These are phyloP conservation scores for Arctocebus calabarensis DNA, from an alignment of 2,797 vertebrate genomes.

Conservation along the genomic window DNA sequence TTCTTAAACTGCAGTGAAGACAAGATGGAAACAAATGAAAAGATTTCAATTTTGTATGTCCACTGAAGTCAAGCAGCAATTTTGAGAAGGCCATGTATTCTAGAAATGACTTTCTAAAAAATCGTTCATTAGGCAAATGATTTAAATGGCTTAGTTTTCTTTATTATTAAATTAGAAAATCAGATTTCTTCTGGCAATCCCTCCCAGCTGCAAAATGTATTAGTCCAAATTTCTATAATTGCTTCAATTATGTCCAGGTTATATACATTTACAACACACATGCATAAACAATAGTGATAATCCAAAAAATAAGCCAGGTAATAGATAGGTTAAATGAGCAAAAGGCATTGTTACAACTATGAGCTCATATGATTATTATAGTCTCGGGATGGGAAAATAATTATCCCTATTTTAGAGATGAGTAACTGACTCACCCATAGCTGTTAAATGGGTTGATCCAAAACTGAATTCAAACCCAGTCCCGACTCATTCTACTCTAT, in stretches of 20 bases:
- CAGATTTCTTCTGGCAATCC: not conserved
- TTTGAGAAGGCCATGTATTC: not conserved
- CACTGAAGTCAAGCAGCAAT: not conserved
- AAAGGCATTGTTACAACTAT: not conserved
- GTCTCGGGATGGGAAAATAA: not conserved
- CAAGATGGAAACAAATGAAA: not conserved
- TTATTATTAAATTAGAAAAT: slow-evolving; percentile 9
- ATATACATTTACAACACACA: not conserved
- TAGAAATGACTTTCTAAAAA: not conserved
- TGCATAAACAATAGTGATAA: not conserved
- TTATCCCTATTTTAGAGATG: not conserved
- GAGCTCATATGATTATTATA: not conserved
- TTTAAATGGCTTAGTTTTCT: not conserved
- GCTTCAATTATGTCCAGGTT: slow-evolving; percentile 33
- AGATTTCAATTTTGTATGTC: not conserved
- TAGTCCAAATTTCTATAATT: not conserved
- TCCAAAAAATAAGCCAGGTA: not conserved
- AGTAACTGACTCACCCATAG: not conserved
- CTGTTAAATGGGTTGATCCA: not conserved
- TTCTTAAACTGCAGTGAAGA: not conserved
- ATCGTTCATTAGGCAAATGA: not conserved
- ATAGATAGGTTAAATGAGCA: not conserved
- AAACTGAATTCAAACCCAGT: not conserved
- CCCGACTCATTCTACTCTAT: not conserved
- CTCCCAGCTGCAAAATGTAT: not conserved